Conservation (phyloP, 1,140 invertebrate species). For the Drosophila pandora region DNA sequence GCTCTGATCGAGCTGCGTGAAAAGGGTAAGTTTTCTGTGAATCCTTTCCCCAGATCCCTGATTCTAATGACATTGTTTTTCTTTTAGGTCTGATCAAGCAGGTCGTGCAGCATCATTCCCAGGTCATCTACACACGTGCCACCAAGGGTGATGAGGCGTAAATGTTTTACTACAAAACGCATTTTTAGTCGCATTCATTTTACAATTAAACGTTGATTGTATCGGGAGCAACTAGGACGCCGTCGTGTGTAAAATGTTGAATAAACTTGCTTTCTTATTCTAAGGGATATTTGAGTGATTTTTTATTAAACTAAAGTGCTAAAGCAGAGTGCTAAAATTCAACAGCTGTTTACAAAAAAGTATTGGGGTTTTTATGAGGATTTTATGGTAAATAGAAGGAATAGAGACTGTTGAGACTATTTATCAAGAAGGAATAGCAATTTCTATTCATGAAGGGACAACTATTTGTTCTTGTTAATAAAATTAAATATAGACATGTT, state of each 20-base stretch:
- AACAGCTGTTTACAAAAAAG: too few species aligned
- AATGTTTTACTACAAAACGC: constrained; percentile 53
- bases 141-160: constrained; percentile 95
- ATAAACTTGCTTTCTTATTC: constrained; percentile 77
- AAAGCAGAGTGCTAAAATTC: too few species aligned
- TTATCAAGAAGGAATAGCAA: too few species aligned
- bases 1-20: constrained; percentile 96
- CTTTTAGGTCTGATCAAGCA: constrained; percentile 96
- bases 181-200: constrained; percentile 54
- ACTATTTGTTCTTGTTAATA: too few species aligned
- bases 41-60: neutral
- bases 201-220: constrained; percentile 67
- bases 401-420: too few species aligned
- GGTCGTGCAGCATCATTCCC: constrained; percentile 98
- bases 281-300: constrained; percentile 56
- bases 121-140: constrained; percentile 98
- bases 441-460: too few species aligned
- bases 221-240: constrained; percentile 53
- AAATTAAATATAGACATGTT: too few species aligned
- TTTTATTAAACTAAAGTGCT: constrained; percentile 14
- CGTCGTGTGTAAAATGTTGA: constrained; percentile 74
- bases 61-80: constrained; percentile 42
- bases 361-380: too few species aligned
- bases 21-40: constrained; percentile 88
- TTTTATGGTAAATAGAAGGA: too few species aligned